A percentile compares a stretch with the other conserved stretches of the same genome.
Evolutionary conservation across 2,888 invertebrate species (phyloP).

Genomic region (Sepioteuthis lessoniana): DNA sequence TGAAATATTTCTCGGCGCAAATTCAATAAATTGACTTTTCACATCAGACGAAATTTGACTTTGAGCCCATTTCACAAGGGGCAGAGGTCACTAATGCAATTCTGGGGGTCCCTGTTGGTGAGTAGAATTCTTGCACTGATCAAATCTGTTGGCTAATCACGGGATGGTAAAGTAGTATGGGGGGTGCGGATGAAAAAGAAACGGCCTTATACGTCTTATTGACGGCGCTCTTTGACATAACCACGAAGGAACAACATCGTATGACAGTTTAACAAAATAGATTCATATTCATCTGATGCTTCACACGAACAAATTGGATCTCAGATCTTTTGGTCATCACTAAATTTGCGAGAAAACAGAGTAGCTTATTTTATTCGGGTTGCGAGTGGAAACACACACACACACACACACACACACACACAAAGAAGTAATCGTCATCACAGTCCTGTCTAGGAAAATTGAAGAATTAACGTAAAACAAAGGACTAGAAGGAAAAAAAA

Average conservation of each 20-base stretch:
- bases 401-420: too few species aligned
- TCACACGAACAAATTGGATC: not conserved
- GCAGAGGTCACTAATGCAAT: not conserved
- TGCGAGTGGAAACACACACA: too few species aligned
- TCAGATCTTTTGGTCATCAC: not conserved
- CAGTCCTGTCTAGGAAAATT: too few species aligned
- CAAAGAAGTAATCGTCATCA: not conserved
- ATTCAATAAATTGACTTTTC: not conserved
- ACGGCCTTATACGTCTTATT: not conserved
- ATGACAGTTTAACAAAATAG: not conserved
- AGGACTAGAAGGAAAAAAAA: too few species aligned
- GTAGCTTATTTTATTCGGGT: not conserved
- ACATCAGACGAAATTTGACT: not conserved
- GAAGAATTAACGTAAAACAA: too few species aligned
- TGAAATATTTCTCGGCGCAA: not conserved
- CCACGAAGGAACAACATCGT: not conserved
- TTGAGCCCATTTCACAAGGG: not conserved
- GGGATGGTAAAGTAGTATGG: not conserved
- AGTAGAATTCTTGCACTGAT: not conserved
- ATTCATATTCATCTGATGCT: not conserved
- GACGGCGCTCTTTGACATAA: not conserved
- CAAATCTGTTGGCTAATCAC: not conserved
- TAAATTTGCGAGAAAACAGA: not conserved
- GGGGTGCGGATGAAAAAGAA: not conserved
- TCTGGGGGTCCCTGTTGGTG: not conserved